A percentile compares a stretch with the other conserved stretches of the same genome.
Conservation (phyloP, 2,113 vertebrate species). For the Platysternon megacephalum region DNA sequence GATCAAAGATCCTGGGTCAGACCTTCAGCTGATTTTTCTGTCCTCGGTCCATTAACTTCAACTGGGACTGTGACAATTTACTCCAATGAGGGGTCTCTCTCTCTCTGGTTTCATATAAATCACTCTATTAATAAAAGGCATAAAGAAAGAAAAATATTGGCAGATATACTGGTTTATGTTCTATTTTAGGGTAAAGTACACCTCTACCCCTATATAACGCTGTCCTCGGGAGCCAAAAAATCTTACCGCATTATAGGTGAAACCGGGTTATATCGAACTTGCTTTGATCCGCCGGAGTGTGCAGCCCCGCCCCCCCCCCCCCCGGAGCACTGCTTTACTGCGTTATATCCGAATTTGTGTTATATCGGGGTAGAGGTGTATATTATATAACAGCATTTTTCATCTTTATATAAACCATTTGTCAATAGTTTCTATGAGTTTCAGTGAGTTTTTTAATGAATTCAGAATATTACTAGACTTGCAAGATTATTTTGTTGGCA, state of each 20-base stretch:
- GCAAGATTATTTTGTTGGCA: neutral
- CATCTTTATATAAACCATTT: neutral
- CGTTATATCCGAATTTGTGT: too few relatives aligned
- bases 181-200: neutral
- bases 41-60: rapidly evolving
- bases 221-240: too few relatives aligned
- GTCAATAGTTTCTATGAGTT: neutral
- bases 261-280: too few relatives aligned
- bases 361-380: too few relatives aligned
- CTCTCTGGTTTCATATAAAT: neutral
- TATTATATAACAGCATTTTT: neutral
- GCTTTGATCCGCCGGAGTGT: too few relatives aligned
- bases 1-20: neutral
- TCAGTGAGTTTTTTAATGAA: neutral
- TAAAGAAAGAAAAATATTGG: neutral
- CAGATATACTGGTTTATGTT: neutral
- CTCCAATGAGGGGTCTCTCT: neutral
- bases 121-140: neutral
- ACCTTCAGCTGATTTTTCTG: neutral
- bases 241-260: too few relatives aligned
- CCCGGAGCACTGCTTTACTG: too few relatives aligned
- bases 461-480: rapidly evolving
- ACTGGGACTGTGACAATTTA: neutral
- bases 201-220: too few relatives aligned
- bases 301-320: too few relatives aligned